Conservation (phyloP, 2,113 vertebrate species). For the Furnarius figulus region DNA sequence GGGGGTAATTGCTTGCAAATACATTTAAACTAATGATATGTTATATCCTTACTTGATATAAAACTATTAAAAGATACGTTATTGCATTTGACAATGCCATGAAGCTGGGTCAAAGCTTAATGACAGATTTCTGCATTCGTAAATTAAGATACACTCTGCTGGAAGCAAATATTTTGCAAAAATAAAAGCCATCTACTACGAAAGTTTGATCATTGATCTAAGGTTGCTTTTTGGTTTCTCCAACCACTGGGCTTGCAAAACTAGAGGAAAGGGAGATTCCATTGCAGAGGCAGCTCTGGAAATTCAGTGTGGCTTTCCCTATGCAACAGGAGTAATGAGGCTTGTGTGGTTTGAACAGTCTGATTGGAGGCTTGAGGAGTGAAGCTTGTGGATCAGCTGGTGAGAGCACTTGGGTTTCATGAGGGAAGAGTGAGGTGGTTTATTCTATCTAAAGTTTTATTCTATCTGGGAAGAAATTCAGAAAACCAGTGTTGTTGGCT, state of each 20-base stretch:
- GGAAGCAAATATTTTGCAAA: slow-evolving; percentile 85
- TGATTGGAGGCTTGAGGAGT: background rate
- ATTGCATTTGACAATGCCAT: slow-evolving; percentile 84
- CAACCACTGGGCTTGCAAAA: background rate
- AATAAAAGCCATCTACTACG: slow-evolving; percentile 77
- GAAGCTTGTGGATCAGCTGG: background rate
- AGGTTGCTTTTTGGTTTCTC: slow-evolving; percentile 63
- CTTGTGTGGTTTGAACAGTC: slow-evolving; percentile 19
- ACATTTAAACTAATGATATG: slow-evolving; percentile 88
- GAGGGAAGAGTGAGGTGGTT: background rate
- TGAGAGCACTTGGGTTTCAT: background rate
- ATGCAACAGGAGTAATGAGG: background rate
- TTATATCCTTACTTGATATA: slow-evolving; percentile 85
- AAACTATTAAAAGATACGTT: slow-evolving; percentile 86
- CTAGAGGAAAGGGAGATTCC: background rate
- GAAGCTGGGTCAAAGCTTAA: slow-evolving; percentile 85
- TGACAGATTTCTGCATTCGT: slow-evolving; percentile 81
- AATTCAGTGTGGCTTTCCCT: background rate
- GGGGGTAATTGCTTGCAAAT: slow-evolving; percentile 87
- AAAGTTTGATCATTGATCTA: slow-evolving; percentile 76
- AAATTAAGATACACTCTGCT: slow-evolving; percentile 83
- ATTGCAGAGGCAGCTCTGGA: background rate
- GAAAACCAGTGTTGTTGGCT: background rate
- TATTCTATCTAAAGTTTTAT: background rate
- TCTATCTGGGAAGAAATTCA: background rate